Evolutionary conservation across 2,888 invertebrate genomes (phyloP).

Genomic region (Drosophila borealis): DNA sequence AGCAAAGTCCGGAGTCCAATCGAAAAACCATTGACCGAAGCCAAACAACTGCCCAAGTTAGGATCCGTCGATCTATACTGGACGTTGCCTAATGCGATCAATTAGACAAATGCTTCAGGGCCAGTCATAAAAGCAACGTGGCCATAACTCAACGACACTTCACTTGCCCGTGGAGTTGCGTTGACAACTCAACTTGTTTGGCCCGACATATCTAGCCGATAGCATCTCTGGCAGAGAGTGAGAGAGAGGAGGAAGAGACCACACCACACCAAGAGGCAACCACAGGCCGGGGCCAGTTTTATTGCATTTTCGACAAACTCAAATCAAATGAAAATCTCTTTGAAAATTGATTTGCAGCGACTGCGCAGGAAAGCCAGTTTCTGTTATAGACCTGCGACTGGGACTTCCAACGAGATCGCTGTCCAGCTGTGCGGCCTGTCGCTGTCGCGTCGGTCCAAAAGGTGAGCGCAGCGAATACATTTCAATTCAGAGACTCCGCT

Average conservation of each 20-base stretch:
- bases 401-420: background rate
- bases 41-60: background rate
- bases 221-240: slow-evolving; percentile 47
- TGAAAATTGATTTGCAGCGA: slow-evolving; percentile 71
- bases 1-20: background rate
- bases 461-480: slow-evolving; percentile 54
- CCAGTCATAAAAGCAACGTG: slow-evolving; percentile 41
- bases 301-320: slow-evolving; percentile 56
- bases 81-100: slow-evolving; percentile 56
- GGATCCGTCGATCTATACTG: too few species aligned
- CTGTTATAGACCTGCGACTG: slow-evolving; percentile 6
- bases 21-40: background rate
- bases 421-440: slow-evolving; percentile 69
- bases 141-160: slow-evolving; percentile 76
- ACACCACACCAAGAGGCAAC: slow-evolving; percentile 51
- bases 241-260: background rate
- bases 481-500: slow-evolving; percentile 53
- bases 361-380: slow-evolving; percentile 41
- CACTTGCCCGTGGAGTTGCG: slow-evolving; percentile 66
- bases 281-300: slow-evolving; percentile 47
- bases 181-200: slow-evolving; percentile 77
- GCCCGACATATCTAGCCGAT: slow-evolving; percentile 64
- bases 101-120: slow-evolving; percentile 60
- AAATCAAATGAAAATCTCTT: slow-evolving; percentile 75
- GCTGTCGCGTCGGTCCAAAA: slow-evolving; percentile 57